These are phyloP conservation scores for Dendropsophus ebraccatus DNA, from an alignment of 2,113 vertebrate species.

Conservation along the genomic window DNA sequence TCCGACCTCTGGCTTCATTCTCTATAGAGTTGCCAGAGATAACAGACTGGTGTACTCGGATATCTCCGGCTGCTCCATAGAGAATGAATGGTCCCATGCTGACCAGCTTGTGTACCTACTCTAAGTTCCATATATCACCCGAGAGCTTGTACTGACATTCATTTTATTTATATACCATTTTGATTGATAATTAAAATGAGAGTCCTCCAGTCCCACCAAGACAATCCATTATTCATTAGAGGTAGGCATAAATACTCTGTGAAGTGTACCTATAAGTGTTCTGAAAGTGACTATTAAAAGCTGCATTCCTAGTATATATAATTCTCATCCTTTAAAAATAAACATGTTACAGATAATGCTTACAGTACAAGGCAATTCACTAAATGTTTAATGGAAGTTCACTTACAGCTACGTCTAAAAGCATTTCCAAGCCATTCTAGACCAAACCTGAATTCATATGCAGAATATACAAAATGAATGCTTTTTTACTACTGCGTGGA, in stretches of 20 bases:
- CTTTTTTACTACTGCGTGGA: not conserved
- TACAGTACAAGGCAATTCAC: conserved; percentile 19
- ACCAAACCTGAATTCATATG: not conserved
- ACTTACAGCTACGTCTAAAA: conserved; percentile 9
- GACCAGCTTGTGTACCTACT: no score
- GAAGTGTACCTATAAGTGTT: not conserved
- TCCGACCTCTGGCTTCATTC: no score
- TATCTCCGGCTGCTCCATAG: no score
- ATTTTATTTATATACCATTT: not conserved
- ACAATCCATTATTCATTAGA: not conserved
- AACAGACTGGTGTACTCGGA: no score
- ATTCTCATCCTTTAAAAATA: conserved; percentile 20
- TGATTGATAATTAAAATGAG: not conserved
- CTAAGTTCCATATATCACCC: not conserved
- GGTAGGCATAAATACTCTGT: not conserved
- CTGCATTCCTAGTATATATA: conserved; percentile 7
- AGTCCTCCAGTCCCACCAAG: not conserved
- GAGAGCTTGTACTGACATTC: not conserved
- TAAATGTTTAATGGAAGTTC: conserved; percentile 28
- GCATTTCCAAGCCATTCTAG: not conserved
- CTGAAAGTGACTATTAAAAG: conserved; percentile 22
- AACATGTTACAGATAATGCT: conserved; percentile 7
- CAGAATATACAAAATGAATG: not conserved
- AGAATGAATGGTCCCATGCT: no score
- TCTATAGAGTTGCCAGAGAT: no score